Evolutionary conservation across 2,888 invertebrate genomes (phyloP), one percentile per base, ranked within the genome.

Genomic region (Cryptosula pallasiana): DNA sequence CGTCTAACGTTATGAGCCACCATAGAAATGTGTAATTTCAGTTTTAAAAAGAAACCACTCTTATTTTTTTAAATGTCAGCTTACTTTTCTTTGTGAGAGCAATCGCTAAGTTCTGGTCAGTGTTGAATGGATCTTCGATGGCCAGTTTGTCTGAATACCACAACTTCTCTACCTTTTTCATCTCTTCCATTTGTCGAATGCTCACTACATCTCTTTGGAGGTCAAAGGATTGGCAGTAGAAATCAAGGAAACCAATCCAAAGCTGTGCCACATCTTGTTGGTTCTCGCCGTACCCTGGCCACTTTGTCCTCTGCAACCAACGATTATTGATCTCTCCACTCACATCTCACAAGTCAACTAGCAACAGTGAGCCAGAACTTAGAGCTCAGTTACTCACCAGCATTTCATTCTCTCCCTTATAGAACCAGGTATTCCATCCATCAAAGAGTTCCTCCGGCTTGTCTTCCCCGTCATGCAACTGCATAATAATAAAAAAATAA

Each of bases 101-200:
- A 71, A 85, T 83, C 25, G 88, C 88, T 55, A 89, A 81, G 78
- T 89, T 89, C 77, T 89, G 89, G 73, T 77, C 83, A 36, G 87
- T 80, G 77, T 88, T 87, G 83, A 89, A 89, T 9, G 89, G 89
- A 83, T 89, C 89, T 84, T 89, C 89, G 75, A 89, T 88, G 35
- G 88, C 88, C 71, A 89, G 83, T 69, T 84, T 84, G 70, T 84
- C 84, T 1, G 86, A 84, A 77, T 86, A 86, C 88, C 88, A 89
- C 34, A 87, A 81, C 78, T 89, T 89, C 73, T 88, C 87, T 76
- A 87, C 84, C 72, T 87, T 85, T 0, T 85, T 84, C 54, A 89
- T 79, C 0, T 82, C 82, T 35, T 81, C 79, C 3, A 76, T 78
- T 76, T 86, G 87, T 25, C 87, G 79, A 54, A 88, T 87, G 69